These are phyloP conservation scores for Plotosus lineatus DNA, from an alignment of 2,113 vertebrate species.

Conservation along the genomic window DNA sequence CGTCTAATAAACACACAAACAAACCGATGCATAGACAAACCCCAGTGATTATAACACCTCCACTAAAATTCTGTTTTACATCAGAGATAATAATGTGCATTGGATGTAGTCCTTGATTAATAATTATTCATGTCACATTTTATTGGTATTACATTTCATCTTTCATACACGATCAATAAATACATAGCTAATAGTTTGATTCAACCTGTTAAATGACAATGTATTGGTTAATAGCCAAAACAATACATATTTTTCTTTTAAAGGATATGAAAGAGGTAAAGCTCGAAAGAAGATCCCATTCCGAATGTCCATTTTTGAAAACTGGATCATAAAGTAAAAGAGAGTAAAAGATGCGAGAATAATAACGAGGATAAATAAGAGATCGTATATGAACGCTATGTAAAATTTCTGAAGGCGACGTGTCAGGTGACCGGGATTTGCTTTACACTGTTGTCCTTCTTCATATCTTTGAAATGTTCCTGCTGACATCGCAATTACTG, in stretches of 20 bases:
- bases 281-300: constrained; percentile 25
- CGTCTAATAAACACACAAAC: too few relatives aligned
- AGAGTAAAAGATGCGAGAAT: constrained; percentile 9
- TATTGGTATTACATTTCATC: constrained; percentile 56
- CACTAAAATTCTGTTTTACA: too few relatives aligned
- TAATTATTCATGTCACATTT: constrained; percentile 52
- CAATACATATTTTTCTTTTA: constrained; percentile 32
- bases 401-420: neutral
- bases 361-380: constrained; percentile 10
- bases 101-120: neutral
- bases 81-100: neutral
- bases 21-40: too few relatives aligned
- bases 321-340: neutral
- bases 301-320: constrained; percentile 14
- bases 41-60: too few relatives aligned
- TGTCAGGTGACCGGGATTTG: constrained; percentile 13
- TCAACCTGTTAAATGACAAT: constrained; percentile 76
- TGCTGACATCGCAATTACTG: neutral
- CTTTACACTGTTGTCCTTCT: neutral
- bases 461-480: neutral
- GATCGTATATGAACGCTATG: neutral
- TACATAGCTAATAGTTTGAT: constrained; percentile 77
- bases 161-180: constrained; percentile 79
- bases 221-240: constrained; percentile 54
- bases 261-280: constrained; percentile 35